Conservation (phyloP, 2,888 invertebrate genomes). For the Dolichomitus sp. region DNA sequence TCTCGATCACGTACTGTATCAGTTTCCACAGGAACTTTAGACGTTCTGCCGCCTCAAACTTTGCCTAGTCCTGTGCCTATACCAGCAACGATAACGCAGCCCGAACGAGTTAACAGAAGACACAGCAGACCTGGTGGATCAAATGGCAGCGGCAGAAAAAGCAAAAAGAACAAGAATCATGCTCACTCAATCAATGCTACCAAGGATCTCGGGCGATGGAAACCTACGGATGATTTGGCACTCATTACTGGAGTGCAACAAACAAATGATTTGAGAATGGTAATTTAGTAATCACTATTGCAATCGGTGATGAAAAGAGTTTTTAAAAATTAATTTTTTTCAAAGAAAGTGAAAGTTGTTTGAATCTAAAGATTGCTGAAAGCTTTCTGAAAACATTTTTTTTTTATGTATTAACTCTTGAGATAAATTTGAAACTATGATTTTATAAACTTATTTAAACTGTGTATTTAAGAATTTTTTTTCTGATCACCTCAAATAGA, state of each 20-base stretch:
- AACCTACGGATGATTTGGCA: conserved; percentile 98
- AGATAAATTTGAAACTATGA: no score
- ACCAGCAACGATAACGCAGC: conserved; percentile 76
- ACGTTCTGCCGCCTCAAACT: conserved; percentile 77
- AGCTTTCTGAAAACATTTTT: no score
- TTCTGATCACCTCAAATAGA: no score
- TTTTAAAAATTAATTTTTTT: no score
- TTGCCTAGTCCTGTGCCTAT: conserved; percentile 79
- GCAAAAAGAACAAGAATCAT: conserved; percentile 88
- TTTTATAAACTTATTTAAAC: no score
- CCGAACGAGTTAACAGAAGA: conserved; percentile 81
- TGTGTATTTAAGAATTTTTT: no score
- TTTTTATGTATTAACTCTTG: no score
- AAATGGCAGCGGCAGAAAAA: conserved; percentile 82
- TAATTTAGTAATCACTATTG: conserved; percentile 53
- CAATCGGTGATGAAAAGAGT: no score
- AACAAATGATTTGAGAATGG: conserved; percentile 93
- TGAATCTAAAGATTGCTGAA: no score
- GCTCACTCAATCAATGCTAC: conserved; percentile 90
- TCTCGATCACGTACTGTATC: conserved; percentile 81
- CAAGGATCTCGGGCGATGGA: conserved; percentile 97
- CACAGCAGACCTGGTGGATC: conserved; percentile 82
- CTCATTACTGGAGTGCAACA: conserved; percentile 97
- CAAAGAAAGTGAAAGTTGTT: no score
- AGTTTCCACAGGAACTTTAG: conserved; percentile 78